Percentiles rank a stretch among this genome's conserved stretches.
Evolutionary conservation across 2,113 vertebrate species (phyloP).

Genomic region (Campylomormyrus tamandua): DNA sequence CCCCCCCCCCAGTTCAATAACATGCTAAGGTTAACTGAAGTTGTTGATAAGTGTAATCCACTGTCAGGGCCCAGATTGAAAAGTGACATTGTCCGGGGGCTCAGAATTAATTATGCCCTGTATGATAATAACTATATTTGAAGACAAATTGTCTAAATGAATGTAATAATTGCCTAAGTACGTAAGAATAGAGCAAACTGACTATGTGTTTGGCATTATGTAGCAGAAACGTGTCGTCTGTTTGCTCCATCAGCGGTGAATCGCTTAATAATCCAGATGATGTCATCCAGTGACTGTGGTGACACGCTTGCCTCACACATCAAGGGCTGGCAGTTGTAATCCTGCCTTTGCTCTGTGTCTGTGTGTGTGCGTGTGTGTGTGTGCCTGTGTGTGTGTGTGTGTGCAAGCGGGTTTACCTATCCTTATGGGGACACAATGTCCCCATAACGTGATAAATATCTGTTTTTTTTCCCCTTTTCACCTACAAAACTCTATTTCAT

Average conservation of each 20-base stretch:
- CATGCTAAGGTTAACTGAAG: no score
- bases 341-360: neutral
- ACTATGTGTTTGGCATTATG: neutral
- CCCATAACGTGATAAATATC: no score
- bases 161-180: neutral
- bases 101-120: neutral
- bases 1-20: no score
- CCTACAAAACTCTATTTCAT: no score
- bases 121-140: neutral
- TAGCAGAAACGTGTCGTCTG: neutral
- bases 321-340: neutral
- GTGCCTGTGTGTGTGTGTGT: no score
- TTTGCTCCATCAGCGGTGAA: neutral
- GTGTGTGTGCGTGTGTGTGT: neutral
- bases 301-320: neutral
- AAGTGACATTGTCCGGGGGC: no score
- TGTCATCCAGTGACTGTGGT: neutral
- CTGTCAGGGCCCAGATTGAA: no score
- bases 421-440: no score
- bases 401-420: no score
- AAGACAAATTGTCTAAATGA: neutral
- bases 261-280: neutral
- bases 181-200: neutral
- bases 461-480: no score
- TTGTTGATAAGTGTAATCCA: no score